These are phyloP conservation scores for Gila robusta DNA, from an alignment of 2,797 vertebrate species.

Conservation along the genomic window DNA sequence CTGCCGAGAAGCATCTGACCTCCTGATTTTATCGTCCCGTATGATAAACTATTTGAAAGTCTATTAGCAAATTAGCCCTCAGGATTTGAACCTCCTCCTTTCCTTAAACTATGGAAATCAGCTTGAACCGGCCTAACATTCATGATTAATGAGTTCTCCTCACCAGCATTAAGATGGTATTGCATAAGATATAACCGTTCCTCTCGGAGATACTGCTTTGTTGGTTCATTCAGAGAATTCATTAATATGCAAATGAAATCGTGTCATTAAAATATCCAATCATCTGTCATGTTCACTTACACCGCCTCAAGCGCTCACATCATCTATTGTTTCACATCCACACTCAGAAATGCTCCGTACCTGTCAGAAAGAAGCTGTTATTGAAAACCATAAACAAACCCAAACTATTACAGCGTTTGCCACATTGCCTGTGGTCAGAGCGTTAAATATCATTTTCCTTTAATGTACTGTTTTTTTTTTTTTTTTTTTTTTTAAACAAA, in stretches of 20 bases:
- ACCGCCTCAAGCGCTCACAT: conserved; percentile 32
- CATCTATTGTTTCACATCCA: conserved; percentile 35
- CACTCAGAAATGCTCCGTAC: background rate
- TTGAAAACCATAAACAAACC: conserved; percentile 53
- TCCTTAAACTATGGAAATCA: conserved; percentile 71
- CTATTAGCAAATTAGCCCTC: conserved; percentile 71
- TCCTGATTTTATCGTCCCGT: conserved; percentile 69
- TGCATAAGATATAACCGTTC: conserved; percentile 14
- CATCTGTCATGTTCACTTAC: conserved; percentile 52
- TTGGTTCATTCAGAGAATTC: conserved; percentile 31
- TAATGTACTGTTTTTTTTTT: conserved; percentile 34
- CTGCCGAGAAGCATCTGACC: conserved; percentile 65
- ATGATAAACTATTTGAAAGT: conserved; percentile 76
- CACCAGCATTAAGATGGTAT: conserved; percentile 30
- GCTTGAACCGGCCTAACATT: conserved; percentile 67
- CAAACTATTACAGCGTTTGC: conserved; percentile 34
- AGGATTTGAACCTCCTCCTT: conserved; percentile 67
- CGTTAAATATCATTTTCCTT: conserved; percentile 45
- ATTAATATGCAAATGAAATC: conserved; percentile 52
- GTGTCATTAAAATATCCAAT: conserved; percentile 50
- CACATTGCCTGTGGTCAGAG: conserved; percentile 43
- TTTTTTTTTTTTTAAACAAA: conserved; percentile 13
- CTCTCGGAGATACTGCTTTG: conserved; percentile 16
- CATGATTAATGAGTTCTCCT: conserved; percentile 71
- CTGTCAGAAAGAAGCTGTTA: conserved; percentile 44